Evolutionary conservation across 2,888 invertebrate genomes (phyloP).

Genomic region (Cheiracanthium punctorium): DNA sequence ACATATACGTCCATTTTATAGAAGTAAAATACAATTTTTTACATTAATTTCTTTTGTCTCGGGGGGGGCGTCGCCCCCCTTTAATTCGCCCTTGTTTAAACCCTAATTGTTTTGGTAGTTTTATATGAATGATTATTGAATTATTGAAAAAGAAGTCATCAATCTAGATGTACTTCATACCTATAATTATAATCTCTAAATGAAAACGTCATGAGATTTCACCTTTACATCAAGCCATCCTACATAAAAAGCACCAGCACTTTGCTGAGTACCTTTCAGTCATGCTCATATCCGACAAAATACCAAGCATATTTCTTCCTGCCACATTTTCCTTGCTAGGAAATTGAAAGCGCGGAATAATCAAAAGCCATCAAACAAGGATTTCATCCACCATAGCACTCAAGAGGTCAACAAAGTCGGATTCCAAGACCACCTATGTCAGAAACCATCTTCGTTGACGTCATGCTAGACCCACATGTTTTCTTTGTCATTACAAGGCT

Average conservation of each 20-base stretch:
- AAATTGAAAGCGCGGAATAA: conserved; percentile 7
- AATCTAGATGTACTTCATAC: too few relatives aligned
- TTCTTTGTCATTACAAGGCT: conserved; percentile 57
- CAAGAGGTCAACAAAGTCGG: conserved; percentile 10
- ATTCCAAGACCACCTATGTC: conserved; percentile 10
- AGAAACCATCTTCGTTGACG: conserved; percentile 27
- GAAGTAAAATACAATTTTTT: too few relatives aligned
- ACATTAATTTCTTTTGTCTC: too few relatives aligned
- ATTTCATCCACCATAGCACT: neutral
- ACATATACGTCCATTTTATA: too few relatives aligned
- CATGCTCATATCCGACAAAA: neutral
- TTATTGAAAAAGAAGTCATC: too few relatives aligned
- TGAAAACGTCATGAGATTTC: too few relatives aligned
- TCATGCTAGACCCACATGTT: conserved; percentile 35
- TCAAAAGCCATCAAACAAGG: conserved; percentile 1
- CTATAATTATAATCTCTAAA: too few relatives aligned
- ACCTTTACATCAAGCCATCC: neutral
- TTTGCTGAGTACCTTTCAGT: neutral
- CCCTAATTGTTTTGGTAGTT: too few relatives aligned
- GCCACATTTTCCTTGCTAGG: neutral
- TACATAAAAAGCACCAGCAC: neutral
- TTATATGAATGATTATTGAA: too few relatives aligned
- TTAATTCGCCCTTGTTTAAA: too few relatives aligned
- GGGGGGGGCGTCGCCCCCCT: too few relatives aligned
- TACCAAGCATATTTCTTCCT: conserved; percentile 1